Base-by-base conservation (phyloP, 1,140 invertebrate species). In the Lerema accius region DNA sequence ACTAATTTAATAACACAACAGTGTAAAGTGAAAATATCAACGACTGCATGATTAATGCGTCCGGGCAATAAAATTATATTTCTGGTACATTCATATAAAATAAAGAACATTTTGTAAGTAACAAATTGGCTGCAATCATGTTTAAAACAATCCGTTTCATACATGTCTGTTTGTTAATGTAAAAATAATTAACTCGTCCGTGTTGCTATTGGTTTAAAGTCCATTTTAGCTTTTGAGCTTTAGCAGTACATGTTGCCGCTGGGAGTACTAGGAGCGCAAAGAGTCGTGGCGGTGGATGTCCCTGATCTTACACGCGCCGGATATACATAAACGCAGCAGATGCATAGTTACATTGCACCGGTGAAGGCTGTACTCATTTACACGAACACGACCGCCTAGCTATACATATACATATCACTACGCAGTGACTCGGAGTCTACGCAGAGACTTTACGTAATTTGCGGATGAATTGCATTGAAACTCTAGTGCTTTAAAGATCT, bases 391-490 rank as follows among this genome's bases (percentile, higher is more conserved):
- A 65, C 50, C 39, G 46, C 65, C 63, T 56, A 65, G 48, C 65
- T 63, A 66, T 51, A 60, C 16, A 43, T 63, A 71, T 72, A 50
- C 66, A 65, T 63, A 71, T 49, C 56, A 65, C 63, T 64, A 69
- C 59, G 73, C 78, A 77, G 75, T 71, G 67, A 74, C 80, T 74
- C 70, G 71, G 58, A 84, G 75, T 82, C 79, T 79, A 80, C 83
- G 85, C 80, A 81, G 79, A 82, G 73, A 82, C 78, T 85, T 86
- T 86, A 86, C 80, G 80, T 85, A 83, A 86, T 84, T 86, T 87
- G 81, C 73, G 76, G 79, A 73, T 82, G 81, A 82, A 85, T 84
- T 81, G 82, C 69, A 86, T 84, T 76, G 78, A 82, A 69, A 78
- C 73, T 81, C 73, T 71, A 63, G 67, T 76, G 72, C 68, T 83